Base-by-base conservation (phyloP, 2,888 invertebrate species). In the Hirtodrosophila alboralis region DNA sequence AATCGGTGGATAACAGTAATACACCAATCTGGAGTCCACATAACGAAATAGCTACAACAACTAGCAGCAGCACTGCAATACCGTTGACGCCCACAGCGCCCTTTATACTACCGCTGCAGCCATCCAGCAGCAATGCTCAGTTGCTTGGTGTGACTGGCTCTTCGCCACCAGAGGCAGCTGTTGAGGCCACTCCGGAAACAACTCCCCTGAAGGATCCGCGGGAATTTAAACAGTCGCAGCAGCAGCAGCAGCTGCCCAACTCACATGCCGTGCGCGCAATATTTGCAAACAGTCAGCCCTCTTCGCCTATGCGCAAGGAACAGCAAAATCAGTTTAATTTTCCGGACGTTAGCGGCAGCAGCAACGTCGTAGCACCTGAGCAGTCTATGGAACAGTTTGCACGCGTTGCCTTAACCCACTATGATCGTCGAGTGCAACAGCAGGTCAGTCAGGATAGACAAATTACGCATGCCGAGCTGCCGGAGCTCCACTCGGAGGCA, bases 181-280 rank as follows among this genome's bases (percentile, higher is more conserved):
- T 96, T 53, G 96, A 96, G 91, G 96, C 96, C 3, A 96, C 96
- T 4, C 96, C 96, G 1, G 96, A 96, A 91, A 96, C 96, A 38
- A 96, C 96, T 30, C 96, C 96, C 2, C 93, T 96, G 14, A 94
- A 95, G 89, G 95, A 93, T 81, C 58, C 87, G 33, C 72, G 86
- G 23, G 88, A 88, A 60, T 73, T 83, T 8, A 88, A 84, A 10
- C 72, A 58, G 12, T 31, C 13, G 8, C 69, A 75, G 77, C 77
- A 75, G 65, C 75, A 66, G 86, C 67, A 68, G 31, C 61, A 63
- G 28, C 49, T 93, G 41, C 87, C 92, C 21, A 93, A 93, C 75
- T 93, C 95, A 27, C 92, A 92, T 71, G 94, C 94, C 13, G 94
- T 93, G 41, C 93, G 95, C 47, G 94, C 94, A 41, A 92, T 95